Evolutionary conservation across 1,140 invertebrate species (phyloP), one percentile per base, ranked within the genome.

Genomic region (Zaprionus taronus): DNA sequence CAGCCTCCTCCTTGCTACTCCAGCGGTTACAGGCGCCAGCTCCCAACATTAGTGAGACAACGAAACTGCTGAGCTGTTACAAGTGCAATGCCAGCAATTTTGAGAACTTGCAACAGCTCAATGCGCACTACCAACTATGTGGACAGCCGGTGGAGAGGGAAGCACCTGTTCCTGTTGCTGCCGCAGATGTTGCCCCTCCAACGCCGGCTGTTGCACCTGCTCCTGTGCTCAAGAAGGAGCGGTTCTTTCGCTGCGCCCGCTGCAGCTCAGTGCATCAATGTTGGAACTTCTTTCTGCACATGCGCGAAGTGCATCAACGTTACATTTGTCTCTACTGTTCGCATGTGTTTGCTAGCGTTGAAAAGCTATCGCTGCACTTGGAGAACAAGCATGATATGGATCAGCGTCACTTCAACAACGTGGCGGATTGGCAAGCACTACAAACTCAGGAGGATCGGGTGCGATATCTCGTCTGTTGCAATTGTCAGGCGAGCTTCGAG

Each of bases 181-280:
- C 22, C 17, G 22, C 15, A 24, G 22, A 15, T 62, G 41, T 26
- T 62, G 36, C 1, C 3, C n/a, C 47, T 55, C 12, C 53, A 38
- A 47, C 12, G 41, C 47, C 28, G 26, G 15, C 5, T 47, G 14
- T 24, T 14, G 28, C 49, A 20, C 3, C 44, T 5, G 22, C 1
- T n/a, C 1, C 41, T 2, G 15, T 14, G 3, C 7, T 6, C 4
- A 87, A 80, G 34, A 79, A 76, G 47, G 83, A 90, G 47, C 79
- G 81, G 0, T 91, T 96, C 93, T 96, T 96, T 63, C 97, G 96
- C 78, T 97, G 96, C 91, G 95, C 95, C 11, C 95, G 95, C 1
- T 97, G 96, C 91, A 95, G 95, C 26, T 96, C 95, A 3, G 97
- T 97, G 79, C 97, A 96, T 93, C 96, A 97, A 93, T 96, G 96